These are phyloP conservation scores for Zaprionus inermis DNA, from an alignment of 1,140 invertebrate genomes.

Conservation along the genomic window DNA sequence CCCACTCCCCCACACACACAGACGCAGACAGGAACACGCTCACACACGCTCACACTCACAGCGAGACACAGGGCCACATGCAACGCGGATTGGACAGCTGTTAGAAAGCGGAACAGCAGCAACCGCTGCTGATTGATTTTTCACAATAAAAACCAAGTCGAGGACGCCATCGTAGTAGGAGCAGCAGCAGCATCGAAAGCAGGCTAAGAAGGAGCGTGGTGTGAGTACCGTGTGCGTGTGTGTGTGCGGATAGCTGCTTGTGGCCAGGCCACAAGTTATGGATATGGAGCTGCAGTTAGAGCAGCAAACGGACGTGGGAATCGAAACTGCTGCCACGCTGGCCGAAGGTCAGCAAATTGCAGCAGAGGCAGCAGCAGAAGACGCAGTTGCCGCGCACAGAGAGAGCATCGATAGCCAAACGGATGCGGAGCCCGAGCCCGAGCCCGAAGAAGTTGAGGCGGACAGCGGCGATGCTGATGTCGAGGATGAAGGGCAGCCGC, in stretches of 20 bases:
- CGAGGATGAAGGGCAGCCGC: slow-evolving; percentile 70
- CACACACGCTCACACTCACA: slow-evolving; percentile 17
- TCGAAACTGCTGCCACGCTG: slow-evolving; percentile 29
- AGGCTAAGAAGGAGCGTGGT: neutral
- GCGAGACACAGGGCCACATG: slow-evolving; percentile 9
- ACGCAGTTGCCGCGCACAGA: neutral
- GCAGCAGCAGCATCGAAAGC: slow-evolving; percentile 5
- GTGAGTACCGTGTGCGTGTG: neutral
- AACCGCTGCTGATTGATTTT: slow-evolving; percentile 76
- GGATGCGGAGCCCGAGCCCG: slow-evolving; percentile 8
- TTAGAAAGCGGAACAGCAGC: slow-evolving; percentile 49
- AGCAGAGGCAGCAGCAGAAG: neutral
- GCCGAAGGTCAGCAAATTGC: slow-evolving; percentile 36
- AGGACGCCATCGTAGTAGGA: neutral
- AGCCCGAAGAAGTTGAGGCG: slow-evolving; percentile 3
- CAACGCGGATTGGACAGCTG: slow-evolving; percentile 57
- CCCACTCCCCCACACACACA: slow-evolving; percentile 17
- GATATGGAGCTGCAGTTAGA: neutral
- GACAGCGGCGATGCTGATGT: slow-evolving; percentile 13
- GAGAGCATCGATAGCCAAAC: slow-evolving; percentile 20
- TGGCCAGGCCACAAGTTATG: neutral
- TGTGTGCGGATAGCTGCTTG: too few relatives aligned
- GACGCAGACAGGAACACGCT: slow-evolving; percentile 5
- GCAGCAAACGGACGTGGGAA: slow-evolving; percentile 32
- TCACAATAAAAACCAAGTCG: slow-evolving; percentile 25